These are phyloP conservation scores for Plagodis dolabraria DNA, from an alignment of 2,888 invertebrate species.

Conservation along the genomic window DNA sequence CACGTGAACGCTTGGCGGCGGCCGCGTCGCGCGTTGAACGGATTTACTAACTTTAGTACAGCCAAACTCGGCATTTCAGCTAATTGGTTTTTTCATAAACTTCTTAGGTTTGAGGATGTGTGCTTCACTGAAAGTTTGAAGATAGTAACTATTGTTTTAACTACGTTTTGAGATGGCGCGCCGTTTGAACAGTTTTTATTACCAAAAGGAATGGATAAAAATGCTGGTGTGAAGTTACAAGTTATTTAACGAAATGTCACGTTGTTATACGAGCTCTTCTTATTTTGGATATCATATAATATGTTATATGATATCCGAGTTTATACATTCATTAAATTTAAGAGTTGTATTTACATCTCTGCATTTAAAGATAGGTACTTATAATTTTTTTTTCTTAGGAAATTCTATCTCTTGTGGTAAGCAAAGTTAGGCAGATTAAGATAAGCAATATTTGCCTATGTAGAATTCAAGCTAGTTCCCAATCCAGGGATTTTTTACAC, in stretches of 20 bases:
- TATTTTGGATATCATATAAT: too few species aligned
- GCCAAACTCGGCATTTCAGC: slow-evolving; percentile 62
- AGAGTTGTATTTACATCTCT: too few species aligned
- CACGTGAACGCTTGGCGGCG: slow-evolving; percentile 74
- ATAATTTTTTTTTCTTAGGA: too few species aligned
- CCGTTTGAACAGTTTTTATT: slow-evolving; percentile 7
- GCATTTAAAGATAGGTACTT: too few species aligned
- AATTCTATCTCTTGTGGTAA: too few species aligned
- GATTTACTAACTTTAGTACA: slow-evolving; percentile 28
- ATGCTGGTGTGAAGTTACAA: slow-evolving; percentile 5
- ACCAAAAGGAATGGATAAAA: slow-evolving; percentile 13
- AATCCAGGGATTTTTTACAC: too few species aligned
- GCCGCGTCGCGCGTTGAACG: slow-evolving; percentile 35
- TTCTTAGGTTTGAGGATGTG: slow-evolving; percentile 27
- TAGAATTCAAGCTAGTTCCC: too few species aligned
- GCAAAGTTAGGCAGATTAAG: too few species aligned
- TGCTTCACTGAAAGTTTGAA: slow-evolving; percentile 27
- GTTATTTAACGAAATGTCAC: slow-evolving; percentile 2
- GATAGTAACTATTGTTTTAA: neutral
- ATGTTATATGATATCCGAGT: too few species aligned
- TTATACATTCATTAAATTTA: too few species aligned
- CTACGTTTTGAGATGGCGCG: neutral
- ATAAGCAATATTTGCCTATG: too few species aligned
- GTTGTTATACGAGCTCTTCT: too few species aligned
- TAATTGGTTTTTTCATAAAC: slow-evolving; percentile 75